These are phyloP conservation scores for Lepilemur ruficaudatus DNA, from an alignment of 2,797 vertebrate genomes.

Conservation along the genomic window DNA sequence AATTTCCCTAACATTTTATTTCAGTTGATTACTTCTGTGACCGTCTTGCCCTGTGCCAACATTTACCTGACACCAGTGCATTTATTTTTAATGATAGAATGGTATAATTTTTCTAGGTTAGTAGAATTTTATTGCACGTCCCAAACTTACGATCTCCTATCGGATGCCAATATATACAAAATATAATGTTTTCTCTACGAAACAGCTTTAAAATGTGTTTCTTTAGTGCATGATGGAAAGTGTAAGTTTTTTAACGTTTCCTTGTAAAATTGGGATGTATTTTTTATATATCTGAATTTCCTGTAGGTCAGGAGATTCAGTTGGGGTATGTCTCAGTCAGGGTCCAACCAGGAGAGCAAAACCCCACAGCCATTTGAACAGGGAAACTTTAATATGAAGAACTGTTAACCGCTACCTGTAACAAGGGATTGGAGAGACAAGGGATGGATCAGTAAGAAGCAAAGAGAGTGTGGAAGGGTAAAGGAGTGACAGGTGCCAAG, in stretches of 20 bases:
- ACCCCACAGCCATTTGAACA: background rate
- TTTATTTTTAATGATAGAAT: background rate
- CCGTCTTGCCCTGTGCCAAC: background rate
- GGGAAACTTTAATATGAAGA: background rate
- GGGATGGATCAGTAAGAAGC: background rate
- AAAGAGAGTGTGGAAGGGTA: background rate
- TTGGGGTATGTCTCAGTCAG: background rate
- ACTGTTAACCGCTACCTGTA: too few relatives aligned
- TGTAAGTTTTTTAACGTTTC: background rate
- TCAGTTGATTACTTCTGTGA: background rate
- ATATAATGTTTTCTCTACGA: background rate
- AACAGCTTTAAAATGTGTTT: background rate
- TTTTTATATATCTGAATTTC: background rate
- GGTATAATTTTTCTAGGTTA: background rate
- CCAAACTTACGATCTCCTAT: background rate
- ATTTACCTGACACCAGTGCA: background rate
- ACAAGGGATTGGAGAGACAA: background rate
- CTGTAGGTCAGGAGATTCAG: background rate
- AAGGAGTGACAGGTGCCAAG: background rate
- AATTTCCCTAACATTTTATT: background rate
- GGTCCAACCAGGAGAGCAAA: background rate
- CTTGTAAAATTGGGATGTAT: background rate
- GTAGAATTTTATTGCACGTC: background rate
- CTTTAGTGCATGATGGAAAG: background rate
- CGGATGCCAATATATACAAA: background rate